Evolutionary conservation across 2,888 invertebrate genomes (phyloP).

Genomic region (Noctua pronuba): DNA sequence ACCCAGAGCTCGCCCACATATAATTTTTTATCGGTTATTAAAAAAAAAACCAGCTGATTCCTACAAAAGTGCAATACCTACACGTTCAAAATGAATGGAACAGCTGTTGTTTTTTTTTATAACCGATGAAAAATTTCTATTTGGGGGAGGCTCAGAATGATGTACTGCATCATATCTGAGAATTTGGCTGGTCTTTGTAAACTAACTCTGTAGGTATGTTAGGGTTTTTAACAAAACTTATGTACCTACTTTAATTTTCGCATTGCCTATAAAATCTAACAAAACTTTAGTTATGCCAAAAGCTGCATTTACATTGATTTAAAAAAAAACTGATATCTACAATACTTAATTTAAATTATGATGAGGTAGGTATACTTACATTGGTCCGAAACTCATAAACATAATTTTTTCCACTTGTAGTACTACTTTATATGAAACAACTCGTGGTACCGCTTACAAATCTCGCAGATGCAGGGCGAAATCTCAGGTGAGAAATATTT

Average conservation of each 20-base stretch:
- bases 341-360: neutral
- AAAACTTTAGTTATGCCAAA: neutral
- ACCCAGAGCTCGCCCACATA: too few relatives aligned
- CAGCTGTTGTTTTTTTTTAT: too few relatives aligned
- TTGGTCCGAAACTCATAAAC: slow-evolving; percentile 4
- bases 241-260: slow-evolving; percentile 7
- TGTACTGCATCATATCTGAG: too few relatives aligned
- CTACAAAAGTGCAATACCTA: too few relatives aligned
- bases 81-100: too few relatives aligned
- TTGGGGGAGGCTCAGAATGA: too few relatives aligned
- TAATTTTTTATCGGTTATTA: too few relatives aligned
- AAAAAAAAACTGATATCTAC: neutral
- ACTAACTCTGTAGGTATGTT: too few relatives aligned
- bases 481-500: slow-evolving; percentile 55
- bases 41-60: too few relatives aligned
- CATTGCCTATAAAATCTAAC: slow-evolving; percentile 27
- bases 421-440: slow-evolving; percentile 80
- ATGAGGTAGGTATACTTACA: slow-evolving; percentile 33
- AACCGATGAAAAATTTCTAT: too few relatives aligned
- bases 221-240: slow-evolving; percentile 15
- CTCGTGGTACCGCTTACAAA: slow-evolving; percentile 84
- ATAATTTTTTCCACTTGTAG: slow-evolving; percentile 24
- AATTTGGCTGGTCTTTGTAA: too few relatives aligned
- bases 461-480: slow-evolving; percentile 83
- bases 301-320: slow-evolving; percentile 3